phyloP scores from a whole-genome alignment of 2,113 vertebrate species.

The Hemiprocne comata region DNA sequence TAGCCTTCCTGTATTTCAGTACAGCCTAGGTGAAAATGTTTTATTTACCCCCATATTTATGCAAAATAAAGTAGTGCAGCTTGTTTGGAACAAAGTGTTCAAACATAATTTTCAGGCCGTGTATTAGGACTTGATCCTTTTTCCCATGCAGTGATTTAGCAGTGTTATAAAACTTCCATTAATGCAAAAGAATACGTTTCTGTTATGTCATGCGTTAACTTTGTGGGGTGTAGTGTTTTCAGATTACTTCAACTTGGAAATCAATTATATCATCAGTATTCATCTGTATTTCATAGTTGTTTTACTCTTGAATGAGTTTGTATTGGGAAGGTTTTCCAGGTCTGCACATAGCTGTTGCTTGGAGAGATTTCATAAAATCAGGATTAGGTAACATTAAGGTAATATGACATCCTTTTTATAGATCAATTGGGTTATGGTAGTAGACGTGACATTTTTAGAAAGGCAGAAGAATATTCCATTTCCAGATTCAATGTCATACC shows the following conservation, averaged over 20 bases:
- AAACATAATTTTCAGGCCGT: neutral
- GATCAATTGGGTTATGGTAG: neutral
- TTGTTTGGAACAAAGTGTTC: neutral
- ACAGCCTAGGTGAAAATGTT: neutral
- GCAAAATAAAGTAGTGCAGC: neutral
- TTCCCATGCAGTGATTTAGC: neutral
- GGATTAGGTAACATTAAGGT: neutral
- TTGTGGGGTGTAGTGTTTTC: neutral
- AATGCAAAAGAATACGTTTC: neutral
- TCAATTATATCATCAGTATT: neutral
- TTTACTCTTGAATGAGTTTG: neutral
- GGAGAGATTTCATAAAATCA: neutral
- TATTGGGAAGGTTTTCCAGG: neutral
- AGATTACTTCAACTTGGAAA: neutral
- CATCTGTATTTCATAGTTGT: neutral
- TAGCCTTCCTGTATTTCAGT: neutral
- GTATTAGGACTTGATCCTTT: neutral
- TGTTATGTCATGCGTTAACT: neutral
- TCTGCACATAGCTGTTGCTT: neutral
- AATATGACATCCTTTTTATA: neutral
- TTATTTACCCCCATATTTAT: neutral
- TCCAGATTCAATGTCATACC: neutral
- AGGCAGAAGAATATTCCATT: neutral
- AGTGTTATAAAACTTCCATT: neutral
- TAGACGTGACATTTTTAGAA: neutral